Conservation (phyloP, 64 coral and sea anemone species). For the Montipora cactus region DNA sequence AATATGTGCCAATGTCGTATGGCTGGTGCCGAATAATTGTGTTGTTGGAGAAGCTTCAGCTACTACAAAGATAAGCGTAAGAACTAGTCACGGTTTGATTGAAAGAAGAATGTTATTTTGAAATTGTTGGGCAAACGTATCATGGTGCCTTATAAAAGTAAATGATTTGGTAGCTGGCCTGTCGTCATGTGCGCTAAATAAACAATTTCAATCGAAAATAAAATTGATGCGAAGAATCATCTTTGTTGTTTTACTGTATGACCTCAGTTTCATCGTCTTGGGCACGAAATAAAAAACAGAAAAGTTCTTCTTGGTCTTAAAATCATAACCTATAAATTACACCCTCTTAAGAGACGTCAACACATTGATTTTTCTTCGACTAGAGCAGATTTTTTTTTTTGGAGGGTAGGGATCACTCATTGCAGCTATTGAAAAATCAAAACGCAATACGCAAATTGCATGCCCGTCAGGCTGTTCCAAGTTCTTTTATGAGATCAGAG, state of each 20-base stretch:
- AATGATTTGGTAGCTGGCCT: background rate
- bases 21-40: background rate
- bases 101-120: background rate
- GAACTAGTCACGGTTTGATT: background rate
- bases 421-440: background rate
- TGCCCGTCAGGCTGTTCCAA: no score
- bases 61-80: background rate
- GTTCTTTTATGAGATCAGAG: no score
- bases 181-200: constrained; percentile 14
- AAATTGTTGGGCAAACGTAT: background rate
- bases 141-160: background rate
- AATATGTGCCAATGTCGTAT: background rate
- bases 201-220: background rate
- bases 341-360: no score
- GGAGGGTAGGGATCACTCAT: background rate
- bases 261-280: background rate
- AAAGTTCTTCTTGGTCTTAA: background rate
- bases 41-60: background rate
- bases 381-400: background rate
- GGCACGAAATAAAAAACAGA: background rate
- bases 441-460: background rate
- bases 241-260: background rate
- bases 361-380: background rate
- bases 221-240: background rate
- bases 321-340: no score